phyloP scores from a whole-genome alignment of 1,140 invertebrate genomes.

The Chrysomallon squamiferum region DNA sequence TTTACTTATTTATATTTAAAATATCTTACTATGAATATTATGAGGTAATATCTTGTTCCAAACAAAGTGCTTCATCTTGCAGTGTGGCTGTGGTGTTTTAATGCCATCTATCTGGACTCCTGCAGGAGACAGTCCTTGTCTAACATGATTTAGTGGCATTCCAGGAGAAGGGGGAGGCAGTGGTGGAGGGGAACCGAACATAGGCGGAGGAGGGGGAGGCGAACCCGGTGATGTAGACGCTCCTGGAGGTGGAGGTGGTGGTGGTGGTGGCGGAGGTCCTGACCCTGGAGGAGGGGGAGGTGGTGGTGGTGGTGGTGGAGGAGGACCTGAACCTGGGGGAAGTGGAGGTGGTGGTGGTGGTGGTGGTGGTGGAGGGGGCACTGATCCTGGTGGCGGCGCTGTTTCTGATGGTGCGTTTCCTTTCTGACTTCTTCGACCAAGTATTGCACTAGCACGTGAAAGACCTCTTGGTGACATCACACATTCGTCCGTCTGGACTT shows the following conservation, averaged over 20 bases:
- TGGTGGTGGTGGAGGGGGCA: background rate
- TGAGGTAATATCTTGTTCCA: constrained; percentile 56
- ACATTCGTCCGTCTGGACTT: constrained; percentile 39
- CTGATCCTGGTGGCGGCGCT: background rate
- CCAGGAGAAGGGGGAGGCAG: constrained; percentile 14
- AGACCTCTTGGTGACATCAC: constrained; percentile 4
- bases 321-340: constrained; percentile 30
- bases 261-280: constrained; percentile 9
- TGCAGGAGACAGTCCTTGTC: constrained; percentile 8
- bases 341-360: constrained; percentile 35
- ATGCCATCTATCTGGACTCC: constrained; percentile 24
- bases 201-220: constrained; percentile 19
- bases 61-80: constrained; percentile 56
- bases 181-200: constrained; percentile 20
- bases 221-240: constrained; percentile 10
- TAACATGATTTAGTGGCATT: background rate
- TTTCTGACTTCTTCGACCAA: background rate
- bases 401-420: too few species aligned
- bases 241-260: constrained; percentile 18
- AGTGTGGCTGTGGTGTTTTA: constrained; percentile 53
- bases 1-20: too few species aligned
- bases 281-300: constrained; percentile 17
- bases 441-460: background rate
- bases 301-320: constrained; percentile 33
- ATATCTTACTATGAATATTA: constrained; percentile 42